These are phyloP conservation scores for Corynorhinus townsendii DNA, from an alignment of 2,113 vertebrate genomes.

Conservation along the genomic window DNA sequence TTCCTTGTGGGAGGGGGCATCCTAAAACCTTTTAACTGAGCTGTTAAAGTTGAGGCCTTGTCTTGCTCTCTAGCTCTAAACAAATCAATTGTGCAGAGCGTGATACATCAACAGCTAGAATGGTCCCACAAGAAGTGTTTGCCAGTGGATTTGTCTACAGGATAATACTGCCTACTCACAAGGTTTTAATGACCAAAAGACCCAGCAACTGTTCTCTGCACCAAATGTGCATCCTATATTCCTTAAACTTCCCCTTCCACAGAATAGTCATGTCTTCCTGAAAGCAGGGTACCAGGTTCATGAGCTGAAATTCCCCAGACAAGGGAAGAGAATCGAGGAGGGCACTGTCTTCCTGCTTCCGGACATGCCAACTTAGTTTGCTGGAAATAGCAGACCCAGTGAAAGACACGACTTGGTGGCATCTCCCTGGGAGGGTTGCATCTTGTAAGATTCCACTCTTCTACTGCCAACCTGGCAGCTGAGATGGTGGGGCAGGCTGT, in stretches of 20 bases:
- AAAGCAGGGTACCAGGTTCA: not conserved
- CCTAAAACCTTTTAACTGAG: not conserved
- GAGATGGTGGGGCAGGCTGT: not conserved
- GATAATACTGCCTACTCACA: not conserved
- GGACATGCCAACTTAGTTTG: constrained; percentile 46
- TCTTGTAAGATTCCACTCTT: constrained; percentile 46
- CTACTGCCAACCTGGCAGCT: constrained; percentile 61
- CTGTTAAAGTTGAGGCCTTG: not conserved
- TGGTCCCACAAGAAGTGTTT: not conserved
- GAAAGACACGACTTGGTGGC: not conserved
- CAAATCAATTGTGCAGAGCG: not conserved
- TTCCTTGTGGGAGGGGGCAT: accelerated
- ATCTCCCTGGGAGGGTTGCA: not conserved
- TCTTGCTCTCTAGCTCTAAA: not conserved
- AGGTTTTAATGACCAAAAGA: not conserved
- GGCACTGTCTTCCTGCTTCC: constrained; percentile 26
- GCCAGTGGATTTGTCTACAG: not conserved
- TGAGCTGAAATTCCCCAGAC: not conserved
- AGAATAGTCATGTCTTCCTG: not conserved
- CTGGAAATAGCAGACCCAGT: constrained; percentile 7
- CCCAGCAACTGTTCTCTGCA: not conserved
- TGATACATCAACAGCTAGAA: not conserved
- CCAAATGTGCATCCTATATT: not conserved
- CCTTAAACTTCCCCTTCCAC: not conserved
- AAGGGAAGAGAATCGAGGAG: not conserved